A percentile compares a stretch with the other conserved stretches of the same genome.
Evolutionary conservation across 2,797 vertebrate genomes (phyloP).

Genomic region (Sylvia borin): DNA sequence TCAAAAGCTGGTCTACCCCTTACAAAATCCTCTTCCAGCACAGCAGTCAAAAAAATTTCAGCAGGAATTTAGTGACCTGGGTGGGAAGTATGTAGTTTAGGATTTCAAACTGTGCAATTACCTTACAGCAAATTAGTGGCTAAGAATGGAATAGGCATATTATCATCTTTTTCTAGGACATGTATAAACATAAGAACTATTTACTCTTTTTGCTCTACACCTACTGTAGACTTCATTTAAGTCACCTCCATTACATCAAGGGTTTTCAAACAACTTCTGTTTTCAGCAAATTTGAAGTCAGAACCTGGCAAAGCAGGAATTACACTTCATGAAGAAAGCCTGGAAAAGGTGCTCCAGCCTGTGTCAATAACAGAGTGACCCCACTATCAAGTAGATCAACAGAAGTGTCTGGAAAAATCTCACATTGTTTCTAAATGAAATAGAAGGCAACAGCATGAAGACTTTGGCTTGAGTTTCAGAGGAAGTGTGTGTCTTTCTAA

Average conservation of each 20-base stretch:
- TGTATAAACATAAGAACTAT: background rate
- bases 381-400: background rate
- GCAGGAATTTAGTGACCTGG: background rate
- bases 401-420: background rate
- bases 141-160: background rate
- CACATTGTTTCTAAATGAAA: background rate
- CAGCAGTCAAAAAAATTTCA: background rate
- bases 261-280: background rate
- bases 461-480: background rate
- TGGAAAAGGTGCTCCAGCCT: background rate
- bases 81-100: background rate
- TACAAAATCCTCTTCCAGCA: background rate
- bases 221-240: background rate
- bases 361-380: background rate
- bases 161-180: background rate
- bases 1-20: background rate
- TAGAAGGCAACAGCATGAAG: background rate
- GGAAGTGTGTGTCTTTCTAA: background rate
- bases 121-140: background rate
- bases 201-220: background rate
- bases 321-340: background rate
- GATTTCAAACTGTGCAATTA: slow-evolving; percentile 1
- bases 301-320: background rate
- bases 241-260: background rate
- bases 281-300: background rate